Conservation (phyloP, 2,888 invertebrate species). For the Caenorhabditis sp. region DNA sequence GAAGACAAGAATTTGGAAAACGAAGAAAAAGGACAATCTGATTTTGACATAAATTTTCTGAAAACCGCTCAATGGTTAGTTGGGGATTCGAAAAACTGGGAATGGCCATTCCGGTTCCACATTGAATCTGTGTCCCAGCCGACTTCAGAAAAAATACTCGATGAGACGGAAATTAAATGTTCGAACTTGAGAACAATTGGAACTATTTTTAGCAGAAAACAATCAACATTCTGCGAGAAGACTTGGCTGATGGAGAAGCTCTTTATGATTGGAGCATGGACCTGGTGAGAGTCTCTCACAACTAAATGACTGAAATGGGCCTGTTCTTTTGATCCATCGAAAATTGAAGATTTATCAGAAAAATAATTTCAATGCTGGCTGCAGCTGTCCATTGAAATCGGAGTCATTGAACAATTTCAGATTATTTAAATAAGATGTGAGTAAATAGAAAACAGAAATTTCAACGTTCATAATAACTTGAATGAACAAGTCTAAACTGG, state of each 20-base stretch:
- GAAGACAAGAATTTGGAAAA: background rate
- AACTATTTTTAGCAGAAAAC: background rate
- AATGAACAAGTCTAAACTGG: background rate
- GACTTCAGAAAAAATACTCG: background rate
- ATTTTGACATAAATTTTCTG: conserved; percentile 9
- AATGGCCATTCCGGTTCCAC: too few species aligned
- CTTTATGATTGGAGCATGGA: too few species aligned
- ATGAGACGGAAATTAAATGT: conserved; percentile 11
- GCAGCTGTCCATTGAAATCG: background rate
- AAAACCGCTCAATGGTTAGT: background rate
- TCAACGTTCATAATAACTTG: background rate
- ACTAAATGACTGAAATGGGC: background rate
- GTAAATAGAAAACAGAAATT: background rate
- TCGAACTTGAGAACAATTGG: background rate
- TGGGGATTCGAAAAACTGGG: background rate
- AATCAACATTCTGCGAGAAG: background rate
- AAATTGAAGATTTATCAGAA: background rate
- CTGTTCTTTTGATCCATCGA: conserved; percentile 1
- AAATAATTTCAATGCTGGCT: background rate
- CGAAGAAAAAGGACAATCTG: conserved; percentile 14
- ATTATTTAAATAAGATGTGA: background rate
- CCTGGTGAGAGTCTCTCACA: background rate
- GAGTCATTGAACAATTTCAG: conserved; percentile 18
- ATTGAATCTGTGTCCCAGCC: background rate
- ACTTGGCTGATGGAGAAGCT: too few species aligned